A percentile compares a stretch with the other conserved stretches of the same genome.
phyloP scores from a whole-genome alignment of 2,888 invertebrate genomes.

The Drosophila anceps region DNA sequence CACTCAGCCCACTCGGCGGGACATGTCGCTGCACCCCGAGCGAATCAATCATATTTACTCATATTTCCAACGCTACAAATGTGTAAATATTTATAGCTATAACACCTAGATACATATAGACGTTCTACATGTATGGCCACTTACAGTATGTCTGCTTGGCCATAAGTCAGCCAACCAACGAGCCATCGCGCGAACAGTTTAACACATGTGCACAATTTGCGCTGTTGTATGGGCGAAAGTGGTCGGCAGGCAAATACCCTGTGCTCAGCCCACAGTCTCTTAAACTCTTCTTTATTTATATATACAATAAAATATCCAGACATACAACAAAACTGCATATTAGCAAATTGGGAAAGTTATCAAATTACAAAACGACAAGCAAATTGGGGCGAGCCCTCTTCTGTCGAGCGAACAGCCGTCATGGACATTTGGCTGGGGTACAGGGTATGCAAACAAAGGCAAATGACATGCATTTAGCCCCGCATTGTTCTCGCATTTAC shows the following conservation, averaged over 20 bases:
- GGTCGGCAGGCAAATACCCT: slow-evolving; percentile 2
- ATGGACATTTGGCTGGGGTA: background rate
- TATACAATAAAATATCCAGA: background rate
- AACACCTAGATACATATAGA: background rate
- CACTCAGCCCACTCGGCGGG: background rate
- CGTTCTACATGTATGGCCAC: slow-evolving; percentile 4
- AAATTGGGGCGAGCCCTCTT: background rate
- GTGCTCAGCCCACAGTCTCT: background rate
- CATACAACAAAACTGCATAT: background rate
- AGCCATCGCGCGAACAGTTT: slow-evolving; percentile 29
- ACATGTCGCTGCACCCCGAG: slow-evolving; percentile 18
- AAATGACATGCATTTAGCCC: slow-evolving; percentile 26
- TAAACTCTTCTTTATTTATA: background rate
- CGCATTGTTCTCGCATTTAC: slow-evolving; percentile 18
- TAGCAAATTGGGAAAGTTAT: background rate
- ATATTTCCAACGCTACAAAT: slow-evolving; percentile 19
- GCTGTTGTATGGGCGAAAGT: background rate
- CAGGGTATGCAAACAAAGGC: background rate
- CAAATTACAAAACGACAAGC: too few relatives aligned
- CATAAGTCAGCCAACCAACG: slow-evolving; percentile 32
- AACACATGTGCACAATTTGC: slow-evolving; percentile 51
- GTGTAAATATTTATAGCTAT: slow-evolving; percentile 11
- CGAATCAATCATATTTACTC: slow-evolving; percentile 72
- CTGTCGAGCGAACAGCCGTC: too few relatives aligned
- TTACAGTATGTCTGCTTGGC: slow-evolving; percentile 16